A percentile compares a stretch with the other conserved stretches of the same genome.
Conservation (phyloP, 2,797 vertebrate species). For the Fratercula arctica region DNA sequence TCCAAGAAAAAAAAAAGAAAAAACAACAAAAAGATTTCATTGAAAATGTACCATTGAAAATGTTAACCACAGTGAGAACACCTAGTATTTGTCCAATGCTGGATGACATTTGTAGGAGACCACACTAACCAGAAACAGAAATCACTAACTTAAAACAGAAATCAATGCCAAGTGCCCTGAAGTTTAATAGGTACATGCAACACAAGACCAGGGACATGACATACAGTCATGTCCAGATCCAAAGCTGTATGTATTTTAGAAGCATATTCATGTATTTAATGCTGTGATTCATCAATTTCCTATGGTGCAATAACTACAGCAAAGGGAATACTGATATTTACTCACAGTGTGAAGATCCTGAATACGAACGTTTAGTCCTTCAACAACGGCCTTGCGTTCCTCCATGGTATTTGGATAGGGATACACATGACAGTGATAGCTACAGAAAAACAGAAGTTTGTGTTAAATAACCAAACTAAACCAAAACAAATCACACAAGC, state of each 20-base stretch:
- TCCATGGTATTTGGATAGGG: slow-evolving; percentile 90
- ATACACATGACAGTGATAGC: slow-evolving; percentile 96
- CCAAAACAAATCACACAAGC: background rate
- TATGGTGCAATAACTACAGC: background rate
- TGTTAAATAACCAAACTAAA: background rate
- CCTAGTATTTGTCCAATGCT: fast-evolving
- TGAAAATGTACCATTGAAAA: background rate
- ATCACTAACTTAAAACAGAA: background rate
- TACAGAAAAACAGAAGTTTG: slow-evolving; percentile 40
- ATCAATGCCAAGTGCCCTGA: background rate
- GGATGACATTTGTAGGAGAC: background rate
- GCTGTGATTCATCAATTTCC: background rate
- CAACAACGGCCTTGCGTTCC: slow-evolving; percentile 87
- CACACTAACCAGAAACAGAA: background rate
- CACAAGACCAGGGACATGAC: fast-evolving
- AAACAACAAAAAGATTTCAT: background rate
- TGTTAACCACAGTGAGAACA: background rate
- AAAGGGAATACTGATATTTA: background rate
- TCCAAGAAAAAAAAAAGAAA: background rate
- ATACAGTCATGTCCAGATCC: background rate
- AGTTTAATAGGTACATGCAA: background rate
- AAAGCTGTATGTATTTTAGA: background rate
- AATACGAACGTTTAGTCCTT: slow-evolving; percentile 89
- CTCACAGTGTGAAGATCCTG: slow-evolving; percentile 92
- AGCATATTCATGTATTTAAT: background rate